phyloP scores from a whole-genome alignment of 2,113 vertebrate species.

The Balaeniceps rex region DNA sequence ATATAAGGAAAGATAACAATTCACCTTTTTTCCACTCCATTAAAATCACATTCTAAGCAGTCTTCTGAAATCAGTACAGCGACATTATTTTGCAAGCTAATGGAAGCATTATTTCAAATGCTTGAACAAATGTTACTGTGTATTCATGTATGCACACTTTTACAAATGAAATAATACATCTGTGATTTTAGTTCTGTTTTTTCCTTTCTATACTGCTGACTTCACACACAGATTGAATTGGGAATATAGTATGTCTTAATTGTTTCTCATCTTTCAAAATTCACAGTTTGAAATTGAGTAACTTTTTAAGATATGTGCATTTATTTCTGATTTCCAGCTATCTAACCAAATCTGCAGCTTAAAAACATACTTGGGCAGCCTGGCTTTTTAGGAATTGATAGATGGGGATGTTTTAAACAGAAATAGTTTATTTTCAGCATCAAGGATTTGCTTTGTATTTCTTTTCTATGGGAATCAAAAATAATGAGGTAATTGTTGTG shows the following conservation, averaged over 20 bases:
- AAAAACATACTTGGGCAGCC: not conserved
- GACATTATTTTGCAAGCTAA: slow-evolving; percentile 10
- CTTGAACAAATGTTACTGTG: not conserved
- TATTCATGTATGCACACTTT: not conserved
- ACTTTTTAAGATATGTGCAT: not conserved
- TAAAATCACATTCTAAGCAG: slow-evolving; percentile 31
- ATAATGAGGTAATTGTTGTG: not conserved
- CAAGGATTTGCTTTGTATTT: not conserved
- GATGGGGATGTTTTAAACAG: not conserved
- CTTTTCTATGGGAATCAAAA: not conserved
- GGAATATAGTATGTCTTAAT: not conserved
- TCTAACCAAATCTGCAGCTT: not conserved
- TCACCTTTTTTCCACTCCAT: slow-evolving; percentile 25
- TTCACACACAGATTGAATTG: not conserved
- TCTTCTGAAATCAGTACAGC: not conserved
- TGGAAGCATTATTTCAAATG: slow-evolving; percentile 14
- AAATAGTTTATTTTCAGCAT: not conserved
- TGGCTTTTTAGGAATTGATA: not conserved
- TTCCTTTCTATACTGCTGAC: not conserved
- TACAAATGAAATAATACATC: not conserved
- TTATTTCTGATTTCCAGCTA: not conserved
- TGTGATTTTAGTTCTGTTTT: not conserved
- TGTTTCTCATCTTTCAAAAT: not conserved
- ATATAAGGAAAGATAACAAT: not conserved
- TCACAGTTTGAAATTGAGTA: not conserved